These are phyloP conservation scores for Okamejei kenojei DNA, from an alignment of 2,797 vertebrate genomes.

Conservation along the genomic window DNA sequence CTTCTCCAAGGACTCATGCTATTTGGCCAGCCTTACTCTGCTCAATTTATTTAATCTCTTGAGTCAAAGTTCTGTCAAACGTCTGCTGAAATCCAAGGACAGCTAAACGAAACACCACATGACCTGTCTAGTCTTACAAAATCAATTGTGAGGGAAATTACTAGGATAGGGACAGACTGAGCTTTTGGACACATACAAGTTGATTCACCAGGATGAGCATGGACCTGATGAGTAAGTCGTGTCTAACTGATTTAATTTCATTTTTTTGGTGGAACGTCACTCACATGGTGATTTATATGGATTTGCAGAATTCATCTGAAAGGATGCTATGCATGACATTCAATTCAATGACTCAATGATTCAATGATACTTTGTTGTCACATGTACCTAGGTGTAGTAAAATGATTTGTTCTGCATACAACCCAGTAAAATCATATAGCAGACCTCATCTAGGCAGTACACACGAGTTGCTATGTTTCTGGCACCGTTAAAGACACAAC, in stretches of 20 bases:
- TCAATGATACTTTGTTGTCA: too few relatives aligned
- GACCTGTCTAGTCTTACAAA: conserved; percentile 28
- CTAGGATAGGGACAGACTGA: not conserved
- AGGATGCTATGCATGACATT: too few relatives aligned
- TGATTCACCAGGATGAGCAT: not conserved
- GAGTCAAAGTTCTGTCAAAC: conserved; percentile 26
- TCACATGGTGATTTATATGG: not conserved
- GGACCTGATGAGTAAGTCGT: not conserved
- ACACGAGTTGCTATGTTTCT: too few relatives aligned
- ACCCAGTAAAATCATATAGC: too few relatives aligned
- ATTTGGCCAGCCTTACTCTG: conserved; percentile 16
- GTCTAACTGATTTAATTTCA: not conserved
- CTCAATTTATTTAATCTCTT: conserved; percentile 24
- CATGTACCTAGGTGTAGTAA: too few relatives aligned
- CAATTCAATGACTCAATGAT: too few relatives aligned
- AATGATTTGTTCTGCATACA: too few relatives aligned
- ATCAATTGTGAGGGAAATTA: conserved; percentile 25
- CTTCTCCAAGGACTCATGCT: conserved; percentile 16
- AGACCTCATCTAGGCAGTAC: too few relatives aligned
- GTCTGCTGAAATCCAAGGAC: conserved; percentile 9
- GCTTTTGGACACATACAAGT: not conserved
- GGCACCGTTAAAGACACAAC: too few relatives aligned
- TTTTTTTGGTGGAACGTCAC: not conserved
- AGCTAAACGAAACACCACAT: conserved; percentile 8
- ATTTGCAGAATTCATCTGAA: too few relatives aligned